Percentiles rank a stretch among this genome's conserved stretches.
phyloP scores from a whole-genome alignment of 2,888 invertebrate species.

The Boloria selene region DNA sequence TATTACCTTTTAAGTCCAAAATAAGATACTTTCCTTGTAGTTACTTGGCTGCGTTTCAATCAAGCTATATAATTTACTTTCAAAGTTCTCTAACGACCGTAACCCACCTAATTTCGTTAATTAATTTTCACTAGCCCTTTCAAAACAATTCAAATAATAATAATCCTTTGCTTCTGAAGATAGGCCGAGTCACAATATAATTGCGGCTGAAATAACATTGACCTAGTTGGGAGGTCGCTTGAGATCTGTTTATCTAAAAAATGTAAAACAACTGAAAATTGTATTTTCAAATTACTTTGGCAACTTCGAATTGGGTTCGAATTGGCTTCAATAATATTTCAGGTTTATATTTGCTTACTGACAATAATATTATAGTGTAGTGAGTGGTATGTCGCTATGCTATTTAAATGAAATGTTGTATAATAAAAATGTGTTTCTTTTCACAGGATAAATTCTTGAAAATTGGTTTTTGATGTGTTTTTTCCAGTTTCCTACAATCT shows the following conservation, averaged over 20 bases:
- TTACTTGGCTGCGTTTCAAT: conserved; percentile 4
- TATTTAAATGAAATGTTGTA: no score
- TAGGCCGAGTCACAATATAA: conserved; percentile 23
- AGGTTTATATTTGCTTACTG: background rate
- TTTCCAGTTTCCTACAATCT: no score
- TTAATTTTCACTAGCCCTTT: conserved; percentile 26
- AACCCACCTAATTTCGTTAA: conserved; percentile 24
- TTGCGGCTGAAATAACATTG: conserved; percentile 27
- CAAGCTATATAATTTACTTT: conserved; percentile 13
- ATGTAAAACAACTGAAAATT: conserved; percentile 13
- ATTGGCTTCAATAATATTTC: background rate
- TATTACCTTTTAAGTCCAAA: no score
- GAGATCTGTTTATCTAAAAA: conserved; percentile 17
- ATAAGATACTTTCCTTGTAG: background rate
- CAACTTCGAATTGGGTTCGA: background rate
- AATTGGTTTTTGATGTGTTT: no score
- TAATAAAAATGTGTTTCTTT: no score
- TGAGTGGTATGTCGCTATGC: no score
- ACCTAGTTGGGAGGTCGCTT: conserved; percentile 16
- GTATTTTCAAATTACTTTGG: conserved; percentile 1
- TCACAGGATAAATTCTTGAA: no score
- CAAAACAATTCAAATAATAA: conserved; percentile 30
- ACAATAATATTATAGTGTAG: no score
- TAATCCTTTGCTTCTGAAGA: conserved; percentile 24
- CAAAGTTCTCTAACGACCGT: conserved; percentile 16